Conservation (phyloP, 2,888 invertebrate species). For the Lithosia quadra region DNA sequence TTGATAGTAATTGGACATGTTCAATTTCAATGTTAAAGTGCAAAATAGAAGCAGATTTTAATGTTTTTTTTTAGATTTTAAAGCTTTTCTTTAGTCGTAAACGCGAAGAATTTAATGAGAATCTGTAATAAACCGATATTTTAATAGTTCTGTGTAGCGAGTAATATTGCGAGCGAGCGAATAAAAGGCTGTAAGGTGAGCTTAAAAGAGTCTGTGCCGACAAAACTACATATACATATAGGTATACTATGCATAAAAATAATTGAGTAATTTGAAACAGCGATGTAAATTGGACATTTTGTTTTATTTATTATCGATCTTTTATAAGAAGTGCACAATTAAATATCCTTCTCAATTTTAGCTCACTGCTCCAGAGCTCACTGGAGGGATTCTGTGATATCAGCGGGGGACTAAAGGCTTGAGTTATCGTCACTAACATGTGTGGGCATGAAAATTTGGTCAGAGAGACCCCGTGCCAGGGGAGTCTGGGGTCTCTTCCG, state of each 20-base stretch:
- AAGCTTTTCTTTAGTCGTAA: conserved; percentile 51
- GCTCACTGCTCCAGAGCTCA: too few relatives aligned
- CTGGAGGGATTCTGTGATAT: too few relatives aligned
- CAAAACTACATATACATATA: conserved; percentile 13
- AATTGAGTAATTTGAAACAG: conserved; percentile 26
- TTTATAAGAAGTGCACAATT: conserved; percentile 20
- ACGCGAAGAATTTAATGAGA: conserved; percentile 65
- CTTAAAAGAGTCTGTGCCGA: conserved; percentile 15
- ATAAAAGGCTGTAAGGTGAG: conserved; percentile 32
- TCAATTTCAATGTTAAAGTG: conserved; percentile 24
- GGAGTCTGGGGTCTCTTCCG: too few relatives aligned
- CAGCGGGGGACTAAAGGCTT: too few relatives aligned
- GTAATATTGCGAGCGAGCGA: conserved; percentile 40
- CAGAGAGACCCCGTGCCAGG: too few relatives aligned
- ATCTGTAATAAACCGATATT: conserved; percentile 64
- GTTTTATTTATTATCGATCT: conserved; percentile 14
- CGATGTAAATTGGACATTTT: conserved; percentile 11
- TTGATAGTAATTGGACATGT: conserved; percentile 34
- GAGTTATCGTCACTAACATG: too few relatives aligned
- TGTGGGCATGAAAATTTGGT: too few relatives aligned
- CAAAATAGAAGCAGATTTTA: conserved; percentile 15
- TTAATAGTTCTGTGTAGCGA: conserved; percentile 49
- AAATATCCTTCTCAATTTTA: conserved; percentile 19
- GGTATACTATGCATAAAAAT: conserved; percentile 21
- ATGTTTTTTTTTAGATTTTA: conserved; percentile 1